Conservation (phyloP, 2,113 vertebrate genomes). For the Elgaria multicarinata region DNA sequence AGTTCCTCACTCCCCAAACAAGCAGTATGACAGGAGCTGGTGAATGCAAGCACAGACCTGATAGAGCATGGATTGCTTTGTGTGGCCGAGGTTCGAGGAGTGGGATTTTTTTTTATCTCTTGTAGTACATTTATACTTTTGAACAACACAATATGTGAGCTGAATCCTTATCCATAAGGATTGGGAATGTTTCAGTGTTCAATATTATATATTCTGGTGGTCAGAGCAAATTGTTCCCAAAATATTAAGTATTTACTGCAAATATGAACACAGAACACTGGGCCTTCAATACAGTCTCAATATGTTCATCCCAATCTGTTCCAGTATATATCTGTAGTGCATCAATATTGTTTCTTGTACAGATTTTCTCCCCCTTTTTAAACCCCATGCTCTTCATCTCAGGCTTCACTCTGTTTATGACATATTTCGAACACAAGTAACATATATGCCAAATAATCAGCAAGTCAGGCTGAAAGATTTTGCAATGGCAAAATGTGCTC, state of each 20-base stretch:
- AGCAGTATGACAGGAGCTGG: background rate
- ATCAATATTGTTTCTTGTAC: background rate
- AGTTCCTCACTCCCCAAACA: background rate
- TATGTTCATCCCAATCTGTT: background rate
- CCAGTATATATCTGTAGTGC: background rate
- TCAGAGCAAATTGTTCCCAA: background rate
- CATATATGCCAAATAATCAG: constrained; percentile 7
- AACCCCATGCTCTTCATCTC: constrained; percentile 42
- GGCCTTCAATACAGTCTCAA: background rate
- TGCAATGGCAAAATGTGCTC: background rate
- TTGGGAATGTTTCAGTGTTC: background rate
- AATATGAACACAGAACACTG: background rate
- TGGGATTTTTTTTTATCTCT: background rate
- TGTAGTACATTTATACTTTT: background rate
- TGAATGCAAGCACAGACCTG: no score
- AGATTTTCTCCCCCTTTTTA: constrained; percentile 6
- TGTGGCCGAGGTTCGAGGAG: background rate
- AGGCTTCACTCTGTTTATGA: constrained; percentile 28
- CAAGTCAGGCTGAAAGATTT: background rate
- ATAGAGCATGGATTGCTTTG: background rate
- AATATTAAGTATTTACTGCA: background rate
- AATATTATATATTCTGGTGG: no score
- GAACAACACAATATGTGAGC: background rate
- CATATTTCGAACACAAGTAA: constrained; percentile 27
- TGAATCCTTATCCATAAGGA: background rate